Evolutionary conservation across 1,140 invertebrate species (phyloP), one percentile per base, ranked within the genome.

Genomic region (Drosophila bocqueti): DNA sequence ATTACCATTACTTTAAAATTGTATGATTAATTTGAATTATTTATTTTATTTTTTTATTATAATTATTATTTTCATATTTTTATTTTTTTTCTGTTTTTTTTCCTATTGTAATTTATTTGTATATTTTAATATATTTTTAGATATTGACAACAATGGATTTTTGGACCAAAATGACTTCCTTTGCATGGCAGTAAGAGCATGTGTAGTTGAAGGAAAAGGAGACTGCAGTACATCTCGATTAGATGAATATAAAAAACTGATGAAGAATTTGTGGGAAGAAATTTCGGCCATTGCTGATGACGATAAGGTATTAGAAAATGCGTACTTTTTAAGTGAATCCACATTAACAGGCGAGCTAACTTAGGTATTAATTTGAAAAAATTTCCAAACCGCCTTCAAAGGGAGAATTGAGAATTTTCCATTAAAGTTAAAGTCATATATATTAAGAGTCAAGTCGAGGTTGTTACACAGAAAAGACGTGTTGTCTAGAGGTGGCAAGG

Each of bases 71-170:
- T 29, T 29, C 5, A 29, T 5, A 29, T 29, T 29, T 29, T 31
- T 31, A 31, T 31, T 34, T 34, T 34, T 8, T 34, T 34, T 9
- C 1, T 34, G 9, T 18, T 43, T n/a, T n/a, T 43, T 18, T 18
- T 16, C 3, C 15, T 47, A 3, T 16, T 26, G 13, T 49, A 15
- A 10, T 58, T 52, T 16, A 38, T 21, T 38, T 42, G n/a, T 3
- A 0, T 36, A 11, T 34, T 21, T 55, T 15, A 0, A 36, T 63
- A 45, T 18, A 15, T 40, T 68, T 78, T 31, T 26, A 97, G 96
- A 97, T 94, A 96, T 96, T 74, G 96, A 97, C 92, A 96, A 96
- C 93, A 97, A 97, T 92, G 96, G 96, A 29, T 96, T 95, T 85
- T 92, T 97, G 79, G 96, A 97, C 76, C 95, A 96, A 74, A 96